Conservation (phyloP, 2,888 invertebrate species). For the Terebella lapidaria region DNA sequence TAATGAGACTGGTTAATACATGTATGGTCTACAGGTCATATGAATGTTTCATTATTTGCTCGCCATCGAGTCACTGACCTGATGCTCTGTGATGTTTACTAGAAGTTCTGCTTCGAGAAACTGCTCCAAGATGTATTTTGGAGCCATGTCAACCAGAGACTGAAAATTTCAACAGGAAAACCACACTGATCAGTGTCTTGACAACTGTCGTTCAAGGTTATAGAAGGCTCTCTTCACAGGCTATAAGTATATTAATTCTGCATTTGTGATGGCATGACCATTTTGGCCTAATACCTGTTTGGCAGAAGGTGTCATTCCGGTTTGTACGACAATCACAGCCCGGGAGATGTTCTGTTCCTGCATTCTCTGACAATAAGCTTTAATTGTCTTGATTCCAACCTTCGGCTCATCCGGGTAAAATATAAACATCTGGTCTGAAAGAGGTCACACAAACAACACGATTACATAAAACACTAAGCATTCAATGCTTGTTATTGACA, state of each 20-base stretch:
- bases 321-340: slow-evolving; percentile 95
- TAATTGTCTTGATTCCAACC: slow-evolving; percentile 97
- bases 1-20: too few species aligned
- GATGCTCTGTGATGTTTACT: slow-evolving; percentile 94
- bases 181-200: too few species aligned
- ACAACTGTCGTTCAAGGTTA: too few species aligned
- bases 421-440: slow-evolving; percentile 94
- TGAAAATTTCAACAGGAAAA: slow-evolving; percentile 58
- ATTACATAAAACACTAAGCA: too few species aligned
- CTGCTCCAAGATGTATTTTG: slow-evolving; percentile 96
- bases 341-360: slow-evolving; percentile 98
- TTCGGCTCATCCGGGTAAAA: slow-evolving; percentile 99
- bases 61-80: too few species aligned
- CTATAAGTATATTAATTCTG: too few species aligned
- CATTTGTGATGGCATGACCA: too few species aligned
- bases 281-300: slow-evolving; percentile 70
- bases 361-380: slow-evolving; percentile 98
- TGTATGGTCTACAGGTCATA: too few species aligned
- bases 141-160: slow-evolving; percentile 95
- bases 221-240: too few species aligned
- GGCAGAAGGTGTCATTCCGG: slow-evolving; percentile 97
- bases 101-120: slow-evolving; percentile 77
- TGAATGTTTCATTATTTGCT: too few species aligned
- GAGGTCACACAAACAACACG: too few species aligned
- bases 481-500: too few species aligned